Evolutionary conservation across 2,888 invertebrate genomes (phyloP), one percentile per base, ranked within the genome.

Genomic region (Polymixis lichenea): DNA sequence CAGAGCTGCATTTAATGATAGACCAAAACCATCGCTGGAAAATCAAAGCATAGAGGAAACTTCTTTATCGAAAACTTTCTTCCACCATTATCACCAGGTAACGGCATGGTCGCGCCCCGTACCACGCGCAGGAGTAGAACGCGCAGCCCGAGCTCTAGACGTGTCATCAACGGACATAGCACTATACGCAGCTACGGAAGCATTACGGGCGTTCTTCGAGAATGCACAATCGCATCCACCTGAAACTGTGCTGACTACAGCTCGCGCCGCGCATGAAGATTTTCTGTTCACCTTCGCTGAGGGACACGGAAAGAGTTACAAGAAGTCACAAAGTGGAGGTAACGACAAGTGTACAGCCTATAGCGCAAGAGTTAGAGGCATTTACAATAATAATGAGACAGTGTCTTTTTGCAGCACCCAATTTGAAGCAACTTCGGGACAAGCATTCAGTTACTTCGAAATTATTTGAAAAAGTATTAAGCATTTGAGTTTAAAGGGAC

Each of bases 31-130:
- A 25, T 25, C 19, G 9, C 15, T 38, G 9, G 49, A n/a, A 32
- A 22, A 32, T 6, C 9, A 32, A 32, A 32, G 17, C 22, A 15
- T 28, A 22, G 3, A 28, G 2, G 25, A 38, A 28, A 19, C 1
- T 51, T 32, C 38, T 7, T 3, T 28, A 28, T 32, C 17, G 15
- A 58, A 61, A 19, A 38, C 22, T 25, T 25, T 25, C 4, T 25
- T 25, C 6, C 19, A 19, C 19, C 0, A 53, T n/a, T 58, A 7
- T 55, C n/a, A 22, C 0, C 76, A 96, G 96, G 97, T 98, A 2
- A 97, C 97, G 5, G 97, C 97, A 0, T 98, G 98, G 98, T 98
- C 98, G 0, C 97, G 97, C 0, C 97, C 97, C 0, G 97, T 98
- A 0, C 95, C 97, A 13, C 93, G 97, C 11, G 97, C 97, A 0